Conservation (phyloP, 2,113 vertebrate genomes). For the Lontra canadensis region DNA sequence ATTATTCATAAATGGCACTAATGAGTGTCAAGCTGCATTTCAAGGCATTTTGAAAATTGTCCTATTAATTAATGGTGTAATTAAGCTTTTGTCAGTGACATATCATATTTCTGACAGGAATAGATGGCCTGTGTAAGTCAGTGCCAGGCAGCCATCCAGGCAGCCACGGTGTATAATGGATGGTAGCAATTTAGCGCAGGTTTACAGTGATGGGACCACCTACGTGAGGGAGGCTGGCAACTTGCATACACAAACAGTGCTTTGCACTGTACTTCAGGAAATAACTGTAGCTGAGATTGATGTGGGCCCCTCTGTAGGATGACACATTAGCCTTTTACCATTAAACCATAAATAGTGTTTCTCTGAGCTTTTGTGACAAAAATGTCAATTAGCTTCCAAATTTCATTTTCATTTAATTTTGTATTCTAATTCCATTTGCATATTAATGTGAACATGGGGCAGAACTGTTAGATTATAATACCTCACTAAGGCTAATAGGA, state of each 20-base stretch:
- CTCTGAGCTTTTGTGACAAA: constrained; percentile 83
- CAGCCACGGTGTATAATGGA: constrained; percentile 92
- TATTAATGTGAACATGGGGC: constrained; percentile 84
- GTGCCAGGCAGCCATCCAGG: constrained; percentile 88
- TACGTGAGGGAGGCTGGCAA: constrained; percentile 86
- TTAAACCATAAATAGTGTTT: constrained; percentile 83
- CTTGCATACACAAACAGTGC: constrained; percentile 77
- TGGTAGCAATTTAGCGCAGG: constrained; percentile 95
- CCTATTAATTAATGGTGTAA: constrained; percentile 99
- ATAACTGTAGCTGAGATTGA: constrained; percentile 80
- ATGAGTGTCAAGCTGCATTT: constrained; percentile 92
- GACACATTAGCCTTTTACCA: constrained; percentile 84
- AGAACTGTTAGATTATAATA: constrained; percentile 82
- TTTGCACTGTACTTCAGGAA: constrained; percentile 77
- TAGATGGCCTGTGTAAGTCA: constrained; percentile 91
- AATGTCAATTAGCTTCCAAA: constrained; percentile 86
- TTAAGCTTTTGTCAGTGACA: constrained; percentile 99
- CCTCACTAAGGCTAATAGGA: constrained; percentile 78
- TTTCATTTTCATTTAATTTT: constrained; percentile 86
- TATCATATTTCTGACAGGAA: constrained; percentile 96
- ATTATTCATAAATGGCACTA: constrained; percentile 92
- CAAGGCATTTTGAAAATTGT: constrained; percentile 92
- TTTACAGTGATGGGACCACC: constrained; percentile 94
- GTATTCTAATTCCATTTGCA: constrained; percentile 82
- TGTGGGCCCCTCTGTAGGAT: constrained; percentile 78